Conservation (phyloP, 1,140 invertebrate species). For the Akabosia matsudoensis region DNA sequence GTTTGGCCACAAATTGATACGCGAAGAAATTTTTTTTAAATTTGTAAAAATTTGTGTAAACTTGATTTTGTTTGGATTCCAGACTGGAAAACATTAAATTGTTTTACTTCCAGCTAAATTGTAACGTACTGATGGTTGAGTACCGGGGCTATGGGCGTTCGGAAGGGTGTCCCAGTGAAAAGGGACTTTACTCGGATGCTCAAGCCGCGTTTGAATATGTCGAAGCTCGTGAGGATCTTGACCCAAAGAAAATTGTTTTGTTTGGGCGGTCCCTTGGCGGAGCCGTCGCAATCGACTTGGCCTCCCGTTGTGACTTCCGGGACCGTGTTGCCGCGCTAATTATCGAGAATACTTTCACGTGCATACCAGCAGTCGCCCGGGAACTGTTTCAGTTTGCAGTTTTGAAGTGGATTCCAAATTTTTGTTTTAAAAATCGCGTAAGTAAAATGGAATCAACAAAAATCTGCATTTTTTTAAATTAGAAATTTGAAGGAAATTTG, state of each 20-base stretch:
- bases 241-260: constrained; percentile 79
- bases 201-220: constrained; percentile 81
- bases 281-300: constrained; percentile 81
- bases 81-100: constrained; percentile 73
- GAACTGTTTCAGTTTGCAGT: constrained; percentile 39
- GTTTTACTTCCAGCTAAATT: constrained; percentile 72
- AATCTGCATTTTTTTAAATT: not conserved
- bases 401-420: constrained; percentile 40
- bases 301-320: constrained; percentile 66
- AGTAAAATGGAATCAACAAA: not conserved
- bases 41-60: not conserved
- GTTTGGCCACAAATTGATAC: constrained; percentile 52
- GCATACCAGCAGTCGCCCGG: constrained; percentile 82
- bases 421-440: constrained; percentile 44
- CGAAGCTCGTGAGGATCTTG: constrained; percentile 72
- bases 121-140: constrained; percentile 85
- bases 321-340: constrained; percentile 79
- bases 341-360: constrained; percentile 93
- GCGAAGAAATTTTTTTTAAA: too few species aligned
- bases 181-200: constrained; percentile 82
- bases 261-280: constrained; percentile 87
- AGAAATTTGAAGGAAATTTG: not conserved
- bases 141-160: constrained; percentile 94
- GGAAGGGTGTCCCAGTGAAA: constrained; percentile 73
- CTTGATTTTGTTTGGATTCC: constrained; percentile 29